Conservation (phyloP, 1,140 invertebrate species). For the Ruditapes philippinarum region DNA sequence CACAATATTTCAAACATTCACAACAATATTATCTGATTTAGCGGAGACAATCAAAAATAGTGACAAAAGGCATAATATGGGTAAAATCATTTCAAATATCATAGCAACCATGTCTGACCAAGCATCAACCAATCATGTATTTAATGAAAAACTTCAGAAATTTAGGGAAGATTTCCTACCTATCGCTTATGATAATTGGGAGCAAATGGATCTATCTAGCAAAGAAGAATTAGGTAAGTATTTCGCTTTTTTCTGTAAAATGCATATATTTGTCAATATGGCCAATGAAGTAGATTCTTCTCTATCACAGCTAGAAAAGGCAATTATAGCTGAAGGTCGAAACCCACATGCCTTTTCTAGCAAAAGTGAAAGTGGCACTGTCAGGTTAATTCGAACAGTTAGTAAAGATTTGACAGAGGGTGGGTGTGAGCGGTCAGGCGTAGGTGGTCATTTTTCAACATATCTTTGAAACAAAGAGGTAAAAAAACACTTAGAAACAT, state of each 20-base stretch:
- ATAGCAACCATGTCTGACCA: not conserved
- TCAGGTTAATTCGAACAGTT: conserved; percentile 10
- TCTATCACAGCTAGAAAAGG: not conserved
- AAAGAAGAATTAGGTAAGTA: not conserved
- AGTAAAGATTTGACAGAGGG: conserved; percentile 17
- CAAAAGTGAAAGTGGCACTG: conserved; percentile 26
- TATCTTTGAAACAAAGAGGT: conserved; percentile 32
- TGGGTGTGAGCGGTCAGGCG: conserved; percentile 58
- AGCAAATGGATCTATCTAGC: not conserved
- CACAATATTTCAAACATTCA: not conserved
- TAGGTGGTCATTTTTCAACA: conserved; percentile 33
- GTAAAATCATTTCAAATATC: not conserved
- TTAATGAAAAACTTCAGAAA: not conserved
- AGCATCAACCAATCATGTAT: not conserved
- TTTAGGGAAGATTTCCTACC: not conserved
- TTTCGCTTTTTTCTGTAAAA: not conserved
- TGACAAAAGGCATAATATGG: not conserved
- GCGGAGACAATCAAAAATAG: not conserved
- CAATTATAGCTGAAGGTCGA: not conserved
- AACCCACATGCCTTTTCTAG: not conserved
- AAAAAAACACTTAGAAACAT: conserved; percentile 39
- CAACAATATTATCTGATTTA: not conserved
- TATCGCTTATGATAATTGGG: not conserved
- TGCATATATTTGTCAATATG: conserved; percentile 14
- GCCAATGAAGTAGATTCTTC: not conserved